Evolutionary conservation across 2,797 vertebrate species (phyloP), one percentile per base, ranked within the genome.

Genomic region (Alca torda): DNA sequence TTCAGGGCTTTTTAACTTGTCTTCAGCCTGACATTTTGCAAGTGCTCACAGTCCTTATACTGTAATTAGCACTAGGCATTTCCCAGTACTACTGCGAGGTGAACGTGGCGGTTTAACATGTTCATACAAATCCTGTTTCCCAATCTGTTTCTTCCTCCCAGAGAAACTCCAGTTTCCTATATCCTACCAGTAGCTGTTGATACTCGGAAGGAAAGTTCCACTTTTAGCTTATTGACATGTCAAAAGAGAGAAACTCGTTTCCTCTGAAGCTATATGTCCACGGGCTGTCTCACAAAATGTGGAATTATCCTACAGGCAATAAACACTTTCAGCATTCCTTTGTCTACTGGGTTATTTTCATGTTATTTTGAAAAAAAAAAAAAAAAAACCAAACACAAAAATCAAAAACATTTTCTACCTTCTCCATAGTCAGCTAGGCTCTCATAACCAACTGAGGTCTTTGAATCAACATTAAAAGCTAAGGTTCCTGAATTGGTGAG

Each of bases 241-340:
- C 53, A 64, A 80, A 79, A 87, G 50, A 68, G 39, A 83, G 61
- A 84, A 90, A 87, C 28, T 92, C 0, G 30, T 87, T 89, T 95
- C 72, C 70, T 93, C 54, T 90, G 82, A 95, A 97, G 87, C 8
- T 85, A 2, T n/a, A 7, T 7, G 2, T 56, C 78, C 12, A 17
- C 60, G n/a, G 53, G 10, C 39, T 70, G 43, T 89, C 89, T 97
- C 85, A 87, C 95, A 89, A 96, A 95, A 72, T 11, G 12, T 3
- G 7, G 41, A 31, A 60, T 96, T 97, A 96, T 96, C 91, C 96
- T 97, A 84, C 92, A 92, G 95, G 84, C 90, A 95, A 89, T 74
- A 96, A 97, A 91, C 95, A 89, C 94, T 94, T 97, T 82, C 39
- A 96, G 61, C 92, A 89, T 96, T 96, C 87, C 39, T 97, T 97